phyloP scores from a whole-genome alignment of 1,140 invertebrate species.

The Musca domestica region DNA sequence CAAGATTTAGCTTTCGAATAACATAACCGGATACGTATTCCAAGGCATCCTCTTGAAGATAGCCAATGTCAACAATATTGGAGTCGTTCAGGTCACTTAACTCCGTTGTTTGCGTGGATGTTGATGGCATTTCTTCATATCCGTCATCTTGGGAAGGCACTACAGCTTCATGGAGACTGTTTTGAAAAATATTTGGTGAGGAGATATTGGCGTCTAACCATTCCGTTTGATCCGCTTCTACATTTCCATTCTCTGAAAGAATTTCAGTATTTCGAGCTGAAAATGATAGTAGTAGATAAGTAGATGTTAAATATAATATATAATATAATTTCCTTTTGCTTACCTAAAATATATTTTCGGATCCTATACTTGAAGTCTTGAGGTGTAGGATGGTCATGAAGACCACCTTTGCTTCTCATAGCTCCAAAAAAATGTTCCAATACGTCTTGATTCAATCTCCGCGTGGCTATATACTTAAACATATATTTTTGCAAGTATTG shows the following conservation, averaged over 20 bases:
- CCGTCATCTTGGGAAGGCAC: background rate
- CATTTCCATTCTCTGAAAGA: background rate
- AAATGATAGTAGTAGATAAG: background rate
- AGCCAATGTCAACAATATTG: background rate
- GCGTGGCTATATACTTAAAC: slow-evolving; percentile 33
- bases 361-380: slow-evolving; percentile 38
- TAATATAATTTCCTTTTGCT: background rate
- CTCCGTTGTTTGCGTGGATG: background rate
- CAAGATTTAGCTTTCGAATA: slow-evolving; percentile 16
- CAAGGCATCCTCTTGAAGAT: slow-evolving; percentile 9
- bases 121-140: background rate
- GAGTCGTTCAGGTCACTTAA: background rate
- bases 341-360: background rate
- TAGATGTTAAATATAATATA: background rate
- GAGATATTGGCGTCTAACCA: background rate
- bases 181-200: background rate
- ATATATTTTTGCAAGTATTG: slow-evolving; percentile 17
- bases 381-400: slow-evolving; percentile 33
- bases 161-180: background rate
- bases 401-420: slow-evolving; percentile 35
- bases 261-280: background rate
- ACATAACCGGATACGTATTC: slow-evolving; percentile 10
- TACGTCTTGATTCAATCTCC: slow-evolving; percentile 39
- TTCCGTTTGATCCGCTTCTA: background rate
- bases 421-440: slow-evolving; percentile 41